These are phyloP conservation scores for Drosophila repleta DNA, from an alignment of 1,140 invertebrate species.

Conservation along the genomic window DNA sequence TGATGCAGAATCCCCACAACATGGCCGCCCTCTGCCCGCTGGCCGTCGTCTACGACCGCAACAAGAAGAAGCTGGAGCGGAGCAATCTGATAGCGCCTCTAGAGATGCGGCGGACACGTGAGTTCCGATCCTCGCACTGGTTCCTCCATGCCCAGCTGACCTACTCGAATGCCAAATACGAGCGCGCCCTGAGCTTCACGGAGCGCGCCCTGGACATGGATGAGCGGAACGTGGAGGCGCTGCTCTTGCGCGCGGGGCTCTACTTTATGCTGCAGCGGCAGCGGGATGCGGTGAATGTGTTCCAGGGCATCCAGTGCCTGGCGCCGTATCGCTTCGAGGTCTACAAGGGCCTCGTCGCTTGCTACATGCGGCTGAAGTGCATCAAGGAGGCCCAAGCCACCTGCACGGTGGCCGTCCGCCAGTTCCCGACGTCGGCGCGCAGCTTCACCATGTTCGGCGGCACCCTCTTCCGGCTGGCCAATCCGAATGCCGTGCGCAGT, in stretches of 20 bases:
- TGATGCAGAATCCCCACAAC: conserved; percentile 86
- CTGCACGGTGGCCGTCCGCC: conserved; percentile 57
- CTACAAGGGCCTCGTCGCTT: conserved; percentile 68
- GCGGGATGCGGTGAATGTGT: conserved; percentile 88
- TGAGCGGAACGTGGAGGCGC: conserved; percentile 87
- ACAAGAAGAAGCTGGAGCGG: conserved; percentile 83
- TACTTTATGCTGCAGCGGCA: conserved; percentile 88
- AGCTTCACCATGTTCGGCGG: conserved; percentile 71
- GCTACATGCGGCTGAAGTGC: conserved; percentile 65
- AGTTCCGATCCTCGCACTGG: conserved; percentile 86
- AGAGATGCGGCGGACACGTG: conserved; percentile 68
- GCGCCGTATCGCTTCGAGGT: conserved; percentile 84
- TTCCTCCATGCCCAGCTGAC: conserved; percentile 87
- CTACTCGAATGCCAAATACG: conserved; percentile 85
- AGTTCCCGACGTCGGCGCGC: conserved; percentile 66
- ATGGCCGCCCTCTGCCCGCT: conserved; percentile 85
- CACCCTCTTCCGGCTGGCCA: conserved; percentile 48
- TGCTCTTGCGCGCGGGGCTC: conserved; percentile 88
- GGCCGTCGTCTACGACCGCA: conserved; percentile 84
- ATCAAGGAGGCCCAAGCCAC: conserved; percentile 69
- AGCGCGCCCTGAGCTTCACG: conserved; percentile 87
- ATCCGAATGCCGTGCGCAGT: conserved; percentile 46
- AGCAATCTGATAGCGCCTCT: conserved; percentile 84
- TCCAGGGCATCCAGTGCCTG: conserved; percentile 87
- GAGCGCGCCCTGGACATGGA: conserved; percentile 85